phyloP scores from a whole-genome alignment of 2,797 vertebrate species.

The Phrynocephalus guinanensis region DNA sequence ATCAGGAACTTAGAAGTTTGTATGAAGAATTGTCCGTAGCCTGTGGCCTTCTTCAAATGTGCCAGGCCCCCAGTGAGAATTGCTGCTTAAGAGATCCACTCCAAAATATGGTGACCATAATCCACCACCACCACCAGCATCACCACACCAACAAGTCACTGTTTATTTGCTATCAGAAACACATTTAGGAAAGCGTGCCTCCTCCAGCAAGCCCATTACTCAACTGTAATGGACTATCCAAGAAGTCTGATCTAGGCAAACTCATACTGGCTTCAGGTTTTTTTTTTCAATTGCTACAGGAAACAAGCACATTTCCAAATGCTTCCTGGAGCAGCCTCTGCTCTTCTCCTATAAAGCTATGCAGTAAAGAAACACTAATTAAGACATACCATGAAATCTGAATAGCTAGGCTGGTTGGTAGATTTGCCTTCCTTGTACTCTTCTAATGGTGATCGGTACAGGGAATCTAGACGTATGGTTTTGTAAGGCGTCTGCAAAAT shows the following conservation, averaged over 20 bases:
- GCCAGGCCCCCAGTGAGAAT: no score
- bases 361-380: conserved; percentile 28
- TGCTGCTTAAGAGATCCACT: not conserved
- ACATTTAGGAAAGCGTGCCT: not conserved
- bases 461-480: conserved; percentile 45
- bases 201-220: not conserved
- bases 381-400: conserved; percentile 63
- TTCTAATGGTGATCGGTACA: conserved; percentile 47
- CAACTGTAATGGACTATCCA: not conserved
- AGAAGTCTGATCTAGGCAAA: not conserved
- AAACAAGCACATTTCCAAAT: not conserved
- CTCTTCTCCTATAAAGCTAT: conserved; percentile 11
- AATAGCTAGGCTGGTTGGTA: conserved; percentile 49
- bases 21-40: no score
- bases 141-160: not conserved
- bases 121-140: not conserved
- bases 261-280: not conserved
- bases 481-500: conserved; percentile 61
- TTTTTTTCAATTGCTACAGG: not conserved
- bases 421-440: conserved; percentile 56
- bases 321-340: not conserved
- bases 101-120: not conserved
- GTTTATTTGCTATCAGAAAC: not conserved
- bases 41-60: no score
- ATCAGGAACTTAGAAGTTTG: no score